phyloP scores from a whole-genome alignment of 2,888 invertebrate species.

The Nephrotoma flavescens region DNA sequence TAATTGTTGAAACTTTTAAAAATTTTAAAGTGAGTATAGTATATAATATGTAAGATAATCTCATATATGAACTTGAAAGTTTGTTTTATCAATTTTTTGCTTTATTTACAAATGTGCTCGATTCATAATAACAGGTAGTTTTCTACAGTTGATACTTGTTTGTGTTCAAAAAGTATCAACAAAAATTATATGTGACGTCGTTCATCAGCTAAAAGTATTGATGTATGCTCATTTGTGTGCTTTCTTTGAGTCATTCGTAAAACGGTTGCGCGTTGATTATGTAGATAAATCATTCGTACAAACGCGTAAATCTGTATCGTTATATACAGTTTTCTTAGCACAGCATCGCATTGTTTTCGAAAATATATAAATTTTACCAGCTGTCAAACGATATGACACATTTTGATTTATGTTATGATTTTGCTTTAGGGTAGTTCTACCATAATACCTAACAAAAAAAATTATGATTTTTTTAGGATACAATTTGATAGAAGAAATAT shows the following conservation, averaged over 20 bases:
- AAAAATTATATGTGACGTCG: background rate
- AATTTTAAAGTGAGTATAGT: background rate
- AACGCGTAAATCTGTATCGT: too few relatives aligned
- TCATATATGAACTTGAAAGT: background rate
- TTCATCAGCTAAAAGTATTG: background rate
- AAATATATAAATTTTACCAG: background rate
- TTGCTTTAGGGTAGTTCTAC: background rate
- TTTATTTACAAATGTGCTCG: background rate
- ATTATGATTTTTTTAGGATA: too few relatives aligned
- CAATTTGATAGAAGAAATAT: background rate
- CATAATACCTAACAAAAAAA: background rate
- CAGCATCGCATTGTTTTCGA: background rate
- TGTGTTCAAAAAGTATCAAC: background rate
- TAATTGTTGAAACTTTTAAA: background rate
- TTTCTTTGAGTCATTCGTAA: too few relatives aligned
- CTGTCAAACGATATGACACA: background rate
- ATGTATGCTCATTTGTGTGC: too few relatives aligned
- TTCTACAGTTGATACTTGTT: background rate
- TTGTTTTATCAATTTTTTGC: background rate
- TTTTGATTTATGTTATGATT: background rate
- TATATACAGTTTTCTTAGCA: background rate
- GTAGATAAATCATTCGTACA: too few relatives aligned
- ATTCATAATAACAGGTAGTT: background rate
- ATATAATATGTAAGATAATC: background rate
- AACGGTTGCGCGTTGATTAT: too few relatives aligned